Percentiles rank a stretch among this genome's conserved stretches.
phyloP scores from a whole-genome alignment of 2,888 invertebrate genomes.

The Dynastes maya region DNA sequence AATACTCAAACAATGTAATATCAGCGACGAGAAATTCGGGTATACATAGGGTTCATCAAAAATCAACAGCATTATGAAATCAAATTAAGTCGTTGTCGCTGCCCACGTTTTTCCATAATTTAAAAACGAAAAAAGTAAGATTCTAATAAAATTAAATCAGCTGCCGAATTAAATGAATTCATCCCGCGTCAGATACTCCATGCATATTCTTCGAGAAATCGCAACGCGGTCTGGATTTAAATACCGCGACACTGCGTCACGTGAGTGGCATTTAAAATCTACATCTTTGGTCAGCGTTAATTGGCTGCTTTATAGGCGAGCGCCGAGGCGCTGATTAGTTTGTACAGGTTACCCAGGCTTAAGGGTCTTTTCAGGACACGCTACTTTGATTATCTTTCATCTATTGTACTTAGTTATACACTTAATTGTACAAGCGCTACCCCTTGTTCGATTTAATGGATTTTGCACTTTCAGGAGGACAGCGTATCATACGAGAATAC shows the following conservation, averaged over 20 bases:
- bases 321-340: constrained; percentile 37
- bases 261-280: constrained; percentile 47
- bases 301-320: constrained; percentile 27
- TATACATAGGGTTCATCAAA: constrained; percentile 31
- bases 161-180: constrained; percentile 50
- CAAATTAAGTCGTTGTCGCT: constrained; percentile 25
- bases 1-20: constrained; percentile 29
- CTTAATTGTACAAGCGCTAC: background rate
- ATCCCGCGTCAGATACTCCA: constrained; percentile 36
- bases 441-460: constrained; percentile 12
- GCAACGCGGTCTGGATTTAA: constrained; percentile 30
- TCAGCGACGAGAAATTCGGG: background rate
- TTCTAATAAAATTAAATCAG: constrained; percentile 45
- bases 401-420: background rate
- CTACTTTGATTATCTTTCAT: constrained; percentile 41
- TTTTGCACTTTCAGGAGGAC: background rate
- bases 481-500: background rate
- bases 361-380: constrained; percentile 5
- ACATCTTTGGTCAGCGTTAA: constrained; percentile 43
- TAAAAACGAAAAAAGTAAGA: constrained; percentile 37
- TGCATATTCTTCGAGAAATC: constrained; percentile 42
- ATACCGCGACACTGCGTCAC: constrained; percentile 44
- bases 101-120: constrained; percentile 38
- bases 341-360: constrained; percentile 26
- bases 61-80: constrained; percentile 42